Percentiles rank a stretch among this genome's conserved stretches.
phyloP scores from a whole-genome alignment of 2,888 invertebrate genomes.

The Clivina fossor region DNA sequence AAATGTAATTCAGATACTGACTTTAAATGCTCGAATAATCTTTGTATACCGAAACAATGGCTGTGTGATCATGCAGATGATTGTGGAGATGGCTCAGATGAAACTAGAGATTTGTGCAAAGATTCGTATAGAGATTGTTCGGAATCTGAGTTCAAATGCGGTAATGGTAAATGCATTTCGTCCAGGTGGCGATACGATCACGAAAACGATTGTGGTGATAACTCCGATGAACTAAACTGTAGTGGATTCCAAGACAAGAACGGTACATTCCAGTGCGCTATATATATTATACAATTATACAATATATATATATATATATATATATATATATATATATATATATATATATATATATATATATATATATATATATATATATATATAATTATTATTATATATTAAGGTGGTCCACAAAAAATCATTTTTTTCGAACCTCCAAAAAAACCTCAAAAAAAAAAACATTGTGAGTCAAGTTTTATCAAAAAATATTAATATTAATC shows the following conservation, averaged over 20 bases:
- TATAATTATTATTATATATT: too few relatives aligned
- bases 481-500: too few relatives aligned
- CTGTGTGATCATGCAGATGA: conserved; percentile 96
- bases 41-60: conserved; percentile 69
- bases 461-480: too few relatives aligned
- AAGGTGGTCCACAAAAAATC: too few relatives aligned
- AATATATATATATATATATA: too few relatives aligned
- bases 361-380: too few relatives aligned
- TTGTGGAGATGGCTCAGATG: conserved; percentile 93
- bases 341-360: too few relatives aligned
- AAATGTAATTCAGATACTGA: conserved; percentile 85
- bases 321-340: too few relatives aligned
- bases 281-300: too few relatives aligned
- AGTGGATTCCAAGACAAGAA: conserved; percentile 83
- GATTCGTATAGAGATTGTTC: conserved; percentile 87
- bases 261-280: conserved; percentile 86
- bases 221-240: conserved; percentile 85
- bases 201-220: conserved; percentile 96
- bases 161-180: conserved; percentile 88
- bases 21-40: conserved; percentile 87
- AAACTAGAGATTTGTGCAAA: conserved; percentile 77
- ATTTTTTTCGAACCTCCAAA: too few relatives aligned
- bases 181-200: conserved; percentile 93
- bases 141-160: conserved; percentile 88
- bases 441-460: too few relatives aligned